These are phyloP conservation scores for Liasis olivaceus DNA, from an alignment of 2,797 vertebrate genomes.

Conservation along the genomic window DNA sequence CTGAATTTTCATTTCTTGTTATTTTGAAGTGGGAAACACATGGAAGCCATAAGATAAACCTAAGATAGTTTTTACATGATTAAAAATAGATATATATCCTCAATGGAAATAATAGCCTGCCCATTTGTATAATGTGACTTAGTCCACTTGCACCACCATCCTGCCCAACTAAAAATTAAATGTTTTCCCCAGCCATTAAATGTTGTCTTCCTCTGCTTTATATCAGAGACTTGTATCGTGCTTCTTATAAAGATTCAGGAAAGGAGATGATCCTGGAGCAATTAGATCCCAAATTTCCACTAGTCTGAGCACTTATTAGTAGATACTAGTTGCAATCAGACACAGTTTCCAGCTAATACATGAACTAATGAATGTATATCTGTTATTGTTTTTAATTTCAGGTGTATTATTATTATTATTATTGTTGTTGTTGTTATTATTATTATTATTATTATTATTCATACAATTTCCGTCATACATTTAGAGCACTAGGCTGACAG, in stretches of 20 bases:
- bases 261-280: neutral
- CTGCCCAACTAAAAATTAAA: neutral
- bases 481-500: conserved; percentile 38
- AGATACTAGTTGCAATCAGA: neutral
- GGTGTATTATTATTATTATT: too few species aligned
- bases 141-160: neutral
- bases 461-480: conserved; percentile 29
- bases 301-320: neutral
- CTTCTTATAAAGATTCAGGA: neutral
- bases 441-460: too few species aligned
- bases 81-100: neutral
- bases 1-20: neutral
- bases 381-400: neutral
- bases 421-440: too few species aligned
- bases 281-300: neutral
- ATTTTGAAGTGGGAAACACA: neutral
- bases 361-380: neutral
- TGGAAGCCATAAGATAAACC: neutral
- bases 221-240: neutral
- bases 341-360: neutral
- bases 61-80: neutral
- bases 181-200: neutral
- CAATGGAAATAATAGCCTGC: neutral
- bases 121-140: neutral
- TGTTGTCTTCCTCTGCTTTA: neutral